phyloP scores from a whole-genome alignment of 1,140 invertebrate genomes.

The Nephotettix cincticeps region DNA sequence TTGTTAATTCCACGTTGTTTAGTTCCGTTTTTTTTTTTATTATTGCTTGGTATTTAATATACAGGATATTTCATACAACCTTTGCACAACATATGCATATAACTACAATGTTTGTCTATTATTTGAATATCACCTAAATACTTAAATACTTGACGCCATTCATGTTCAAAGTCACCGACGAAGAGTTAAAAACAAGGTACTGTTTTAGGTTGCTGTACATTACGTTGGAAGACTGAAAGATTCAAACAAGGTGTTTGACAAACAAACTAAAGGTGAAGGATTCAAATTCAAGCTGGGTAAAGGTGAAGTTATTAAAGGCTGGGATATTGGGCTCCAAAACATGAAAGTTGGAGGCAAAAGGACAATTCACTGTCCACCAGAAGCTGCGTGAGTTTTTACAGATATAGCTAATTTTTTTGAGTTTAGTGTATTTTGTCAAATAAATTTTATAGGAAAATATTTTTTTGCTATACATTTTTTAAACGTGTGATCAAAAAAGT shows the following conservation, averaged over 20 bases:
- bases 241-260: constrained; percentile 84
- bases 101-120: too few relatives aligned
- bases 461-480: neutral
- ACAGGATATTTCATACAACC: too few relatives aligned
- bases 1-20: too few relatives aligned
- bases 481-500: constrained; percentile 17
- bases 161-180: too few relatives aligned
- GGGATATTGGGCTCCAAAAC: constrained; percentile 83
- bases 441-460: neutral
- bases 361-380: constrained; percentile 77
- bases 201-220: constrained; percentile 59
- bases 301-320: constrained; percentile 88
- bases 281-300: constrained; percentile 84
- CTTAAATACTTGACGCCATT: too few relatives aligned
- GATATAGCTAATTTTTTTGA: neutral
- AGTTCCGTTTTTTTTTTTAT: too few relatives aligned
- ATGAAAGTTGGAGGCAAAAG: constrained; percentile 94
- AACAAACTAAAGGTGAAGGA: constrained; percentile 66
- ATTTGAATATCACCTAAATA: too few relatives aligned
- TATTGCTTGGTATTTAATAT: too few relatives aligned
- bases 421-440: neutral
- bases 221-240: constrained; percentile 73
- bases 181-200: constrained; percentile 10
- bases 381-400: constrained; percentile 69
- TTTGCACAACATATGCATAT: too few relatives aligned